These are phyloP conservation scores for Emydoidea blandingii DNA, from an alignment of 2,797 vertebrate species.

Conservation along the genomic window DNA sequence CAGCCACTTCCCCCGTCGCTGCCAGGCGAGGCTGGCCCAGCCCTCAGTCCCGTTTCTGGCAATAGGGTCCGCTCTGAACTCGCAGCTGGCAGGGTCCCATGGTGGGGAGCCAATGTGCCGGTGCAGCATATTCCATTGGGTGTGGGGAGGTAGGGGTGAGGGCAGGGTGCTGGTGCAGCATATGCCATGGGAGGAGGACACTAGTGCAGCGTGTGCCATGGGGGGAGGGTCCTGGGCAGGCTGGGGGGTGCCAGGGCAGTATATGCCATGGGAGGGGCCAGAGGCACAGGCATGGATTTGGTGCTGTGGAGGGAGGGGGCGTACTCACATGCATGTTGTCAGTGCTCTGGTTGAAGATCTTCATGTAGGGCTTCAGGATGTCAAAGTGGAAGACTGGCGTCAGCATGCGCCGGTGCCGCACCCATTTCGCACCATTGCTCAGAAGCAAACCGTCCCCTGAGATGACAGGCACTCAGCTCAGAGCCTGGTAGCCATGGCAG, in stretches of 20 bases:
- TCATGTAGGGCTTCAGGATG: constrained; percentile 87
- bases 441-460: constrained; percentile 89
- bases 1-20: not conserved
- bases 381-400: constrained; percentile 92
- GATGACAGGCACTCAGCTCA: fast-evolving
- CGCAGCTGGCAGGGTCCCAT: too few relatives aligned
- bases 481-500: not conserved
- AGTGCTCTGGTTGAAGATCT: constrained; percentile 85
- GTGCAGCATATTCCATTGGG: too few relatives aligned
- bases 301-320: too few relatives aligned
- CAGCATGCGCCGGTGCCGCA: constrained; percentile 85
- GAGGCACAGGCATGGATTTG: too few relatives aligned
- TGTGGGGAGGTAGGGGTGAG: too few relatives aligned
- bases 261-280: too few relatives aligned
- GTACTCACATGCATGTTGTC: constrained; percentile 86
- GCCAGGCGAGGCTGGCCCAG: not conserved
- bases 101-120: too few relatives aligned
- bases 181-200: too few relatives aligned
- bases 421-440: constrained; percentile 87
- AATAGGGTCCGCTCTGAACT: fast-evolving
- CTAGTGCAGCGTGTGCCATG: not conserved
- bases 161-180: too few relatives aligned
- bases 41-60: not conserved
- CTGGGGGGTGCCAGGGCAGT: too few relatives aligned
- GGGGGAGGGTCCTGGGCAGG: not conserved